phyloP scores from a whole-genome alignment of 2,888 invertebrate species.

The Drosophila anomelani region DNA sequence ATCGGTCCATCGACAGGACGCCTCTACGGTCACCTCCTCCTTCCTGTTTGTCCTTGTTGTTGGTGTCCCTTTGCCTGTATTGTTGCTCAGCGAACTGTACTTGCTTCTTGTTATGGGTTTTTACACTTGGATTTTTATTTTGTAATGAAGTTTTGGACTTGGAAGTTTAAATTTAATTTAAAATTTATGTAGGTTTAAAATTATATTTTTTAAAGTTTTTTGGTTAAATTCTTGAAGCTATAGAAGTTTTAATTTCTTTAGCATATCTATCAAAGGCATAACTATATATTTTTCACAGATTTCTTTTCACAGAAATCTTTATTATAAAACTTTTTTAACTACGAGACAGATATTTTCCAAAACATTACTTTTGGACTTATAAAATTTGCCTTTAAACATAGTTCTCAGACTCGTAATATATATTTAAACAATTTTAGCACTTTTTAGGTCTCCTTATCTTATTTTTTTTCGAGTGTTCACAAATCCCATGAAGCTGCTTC shows the following conservation, averaged over 20 bases:
- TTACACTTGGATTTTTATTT: constrained; percentile 35
- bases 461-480: constrained; percentile 6
- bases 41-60: constrained; percentile 3
- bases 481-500: constrained; percentile 12
- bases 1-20: constrained; percentile 57
- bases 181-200: neutral
- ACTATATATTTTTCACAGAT: neutral
- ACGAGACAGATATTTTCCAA: too few species aligned
- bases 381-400: too few species aligned
- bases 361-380: too few species aligned
- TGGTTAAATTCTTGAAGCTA: too few species aligned
- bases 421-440: too few species aligned
- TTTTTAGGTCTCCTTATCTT: too few species aligned
- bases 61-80: constrained; percentile 30
- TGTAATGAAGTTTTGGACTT: neutral
- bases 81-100: constrained; percentile 73
- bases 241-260: neutral
- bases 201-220: too few species aligned
- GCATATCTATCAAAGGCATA: neutral
- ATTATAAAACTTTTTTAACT: too few species aligned
- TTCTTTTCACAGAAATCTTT: too few species aligned
- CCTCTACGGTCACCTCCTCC: constrained; percentile 20
- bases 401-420: too few species aligned
- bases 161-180: neutral
- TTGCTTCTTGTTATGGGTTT: constrained; percentile 53